Evolutionary conservation across 1,140 invertebrate genomes (phyloP).

Genomic region (Galleria mellonella): DNA sequence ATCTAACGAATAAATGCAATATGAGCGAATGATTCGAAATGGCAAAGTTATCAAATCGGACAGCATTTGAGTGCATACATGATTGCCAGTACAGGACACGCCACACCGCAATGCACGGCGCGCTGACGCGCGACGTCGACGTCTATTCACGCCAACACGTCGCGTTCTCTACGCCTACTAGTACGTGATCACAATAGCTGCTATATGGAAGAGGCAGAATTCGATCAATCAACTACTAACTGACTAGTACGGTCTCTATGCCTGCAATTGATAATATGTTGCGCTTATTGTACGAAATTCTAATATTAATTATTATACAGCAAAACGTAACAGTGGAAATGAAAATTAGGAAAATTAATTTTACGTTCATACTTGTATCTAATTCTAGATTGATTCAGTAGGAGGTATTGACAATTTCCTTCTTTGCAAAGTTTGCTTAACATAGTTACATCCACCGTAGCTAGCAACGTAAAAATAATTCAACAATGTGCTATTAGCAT

Average conservation of each 20-base stretch:
- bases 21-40: background rate
- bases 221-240: constrained; percentile 28
- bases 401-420: too few relatives aligned
- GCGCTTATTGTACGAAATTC: background rate
- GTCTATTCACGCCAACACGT: constrained; percentile 31
- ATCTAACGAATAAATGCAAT: too few relatives aligned
- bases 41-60: constrained; percentile 28
- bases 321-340: too few relatives aligned
- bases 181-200: constrained; percentile 41
- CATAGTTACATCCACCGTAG: too few relatives aligned
- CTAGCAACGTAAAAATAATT: too few relatives aligned
- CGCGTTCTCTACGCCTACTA: constrained; percentile 13
- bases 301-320: too few relatives aligned
- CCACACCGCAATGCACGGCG: too few relatives aligned
- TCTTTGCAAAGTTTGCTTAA: too few relatives aligned
- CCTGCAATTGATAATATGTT: background rate
- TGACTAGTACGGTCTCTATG: background rate
- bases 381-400: too few relatives aligned
- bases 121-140: constrained; percentile 8
- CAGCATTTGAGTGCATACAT: constrained; percentile 17
- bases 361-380: too few relatives aligned
- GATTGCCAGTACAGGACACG: background rate
- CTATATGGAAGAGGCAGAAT: constrained; percentile 25
- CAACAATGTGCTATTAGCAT: too few relatives aligned
- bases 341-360: too few relatives aligned